Base-by-base conservation (phyloP, 2,888 invertebrate species). In the Lampropteryx suffumata region DNA sequence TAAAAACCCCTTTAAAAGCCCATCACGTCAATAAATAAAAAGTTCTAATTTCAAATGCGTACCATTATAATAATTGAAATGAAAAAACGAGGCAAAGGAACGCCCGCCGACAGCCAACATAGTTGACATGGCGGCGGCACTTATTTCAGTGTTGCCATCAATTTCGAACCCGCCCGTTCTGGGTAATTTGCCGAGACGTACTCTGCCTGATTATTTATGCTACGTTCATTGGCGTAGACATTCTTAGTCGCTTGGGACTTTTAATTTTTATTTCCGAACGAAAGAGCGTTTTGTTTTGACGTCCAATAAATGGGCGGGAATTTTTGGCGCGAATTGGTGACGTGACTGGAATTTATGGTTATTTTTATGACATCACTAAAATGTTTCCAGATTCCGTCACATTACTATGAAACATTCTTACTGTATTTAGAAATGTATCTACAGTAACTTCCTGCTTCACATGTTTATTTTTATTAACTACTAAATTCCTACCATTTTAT, bases 151-250 rank as follows among this genome's bases (percentile, higher is more conserved):
- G 76, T 73, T 70, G 71, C 75, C 74, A 74, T 75, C 74, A 74
- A 71, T 75, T 73, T 63, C 61, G 62, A 66, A 71, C 71, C 77
- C 81, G 75, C 76, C 81, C 79, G 82, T 83, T 82, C 80, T 67
- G 77, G 77, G 81, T 84, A 85, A 85, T 85, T 85, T 84, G 84
- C 76, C 73, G 71, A 76, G 84, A 83, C 84, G 81, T 78, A 73
- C 72, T 71, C 67, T 67, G 66, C 64, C 78, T 78, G 76, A 80
- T 81, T 84, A 84, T 83, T 83, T 83, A 84, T 82, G 83, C 80
- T 62, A 67, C 73, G 71, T 71, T 79, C 80, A 80, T 79, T 76
- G 76, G 66, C 61, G 66, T 60, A 71, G 81, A 79, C 79, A 72
- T 74, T 77, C 61, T 59, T 59, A 57, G 67, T 64, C 64, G 65